Base-by-base conservation (phyloP, 1,140 invertebrate genomes). In the Babylonia areolata region DNA sequence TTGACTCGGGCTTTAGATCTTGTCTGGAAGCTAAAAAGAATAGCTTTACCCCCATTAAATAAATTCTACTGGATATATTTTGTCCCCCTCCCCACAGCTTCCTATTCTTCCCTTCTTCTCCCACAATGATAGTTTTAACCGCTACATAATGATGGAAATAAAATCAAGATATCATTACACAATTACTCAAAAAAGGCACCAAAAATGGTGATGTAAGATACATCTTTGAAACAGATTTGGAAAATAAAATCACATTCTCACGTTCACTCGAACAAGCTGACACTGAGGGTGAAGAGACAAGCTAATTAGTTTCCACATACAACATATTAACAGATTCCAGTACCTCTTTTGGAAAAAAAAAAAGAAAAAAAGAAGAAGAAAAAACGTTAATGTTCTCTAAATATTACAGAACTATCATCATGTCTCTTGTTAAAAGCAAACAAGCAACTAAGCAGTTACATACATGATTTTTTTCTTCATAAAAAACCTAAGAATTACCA, bases 161-260 rank as follows among this genome's bases (percentile, higher is more conserved):
- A n/a, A n/a, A n/a, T n/a, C n/a, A n/a, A n/a, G n/a, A n/a, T n/a
- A n/a, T n/a, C n/a, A n/a, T n/a, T n/a, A n/a, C n/a, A n/a, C n/a
- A n/a, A n/a, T n/a, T n/a, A n/a, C n/a, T n/a, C n/a, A n/a, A n/a
- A 64, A 64, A 64, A 64, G 58, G 58, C 58, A 64, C 58, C 58
- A 64, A 3, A 6, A 23, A 64, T 51, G 46, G 46, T 20, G 6
- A 51, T 51, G 6, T 51, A 51, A 51, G 20, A 51, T 20, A 20
- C 20, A 51, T 20, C 46, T 51, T 20, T 51, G 9, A 51, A 51
- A 51, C 20, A 51, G 9, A 51, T 6, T 51, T 11, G 6, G 6
- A 51, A 64, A 2, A 51, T 51, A 64, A 64, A 64, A 64, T 64
- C 23, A 64, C 58, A n/a, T 51, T 64, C 12, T 23, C 58, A 64